A percentile compares a stretch with the other conserved stretches of the same genome.
Evolutionary conservation across 2,113 vertebrate genomes (phyloP).

Genomic region (Rattus rattus): DNA sequence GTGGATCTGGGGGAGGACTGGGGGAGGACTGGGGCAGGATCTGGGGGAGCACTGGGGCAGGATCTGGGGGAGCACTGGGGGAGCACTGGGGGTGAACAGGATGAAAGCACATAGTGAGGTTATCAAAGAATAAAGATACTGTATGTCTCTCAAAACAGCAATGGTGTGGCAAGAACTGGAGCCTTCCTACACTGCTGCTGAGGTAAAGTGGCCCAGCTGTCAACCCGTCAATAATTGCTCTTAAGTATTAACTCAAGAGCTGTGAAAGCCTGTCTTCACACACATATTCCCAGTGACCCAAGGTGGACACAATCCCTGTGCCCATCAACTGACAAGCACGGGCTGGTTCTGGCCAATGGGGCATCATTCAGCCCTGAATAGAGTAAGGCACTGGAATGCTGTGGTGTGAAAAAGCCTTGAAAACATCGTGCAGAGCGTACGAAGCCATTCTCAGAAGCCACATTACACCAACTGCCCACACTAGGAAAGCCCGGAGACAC

Average conservation of each 20-base stretch:
- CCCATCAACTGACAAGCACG: neutral
- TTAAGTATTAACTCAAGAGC: neutral
- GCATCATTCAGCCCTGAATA: neutral
- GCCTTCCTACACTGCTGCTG: neutral
- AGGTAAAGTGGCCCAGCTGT: neutral
- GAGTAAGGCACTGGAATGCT: neutral
- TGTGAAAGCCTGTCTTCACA: neutral
- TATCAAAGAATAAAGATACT: neutral
- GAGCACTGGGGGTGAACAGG: neutral
- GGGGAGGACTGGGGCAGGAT: neutral
- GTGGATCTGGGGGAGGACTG: no score
- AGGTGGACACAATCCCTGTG: neutral
- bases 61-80: no score
- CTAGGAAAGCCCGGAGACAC: neutral
- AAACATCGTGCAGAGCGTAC: neutral
- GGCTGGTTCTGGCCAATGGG: neutral
- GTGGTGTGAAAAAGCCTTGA: neutral
- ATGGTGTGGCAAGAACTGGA: neutral
- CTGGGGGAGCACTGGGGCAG: neutral
- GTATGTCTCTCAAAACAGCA: neutral
- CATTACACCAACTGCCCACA: neutral
- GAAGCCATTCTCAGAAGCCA: neutral
- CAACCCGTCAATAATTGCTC: no score
- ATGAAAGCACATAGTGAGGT: neutral
- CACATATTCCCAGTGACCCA: neutral